These are phyloP conservation scores for Pachyuromys duprasi DNA, from an alignment of 2,797 vertebrate genomes.

Conservation along the genomic window DNA sequence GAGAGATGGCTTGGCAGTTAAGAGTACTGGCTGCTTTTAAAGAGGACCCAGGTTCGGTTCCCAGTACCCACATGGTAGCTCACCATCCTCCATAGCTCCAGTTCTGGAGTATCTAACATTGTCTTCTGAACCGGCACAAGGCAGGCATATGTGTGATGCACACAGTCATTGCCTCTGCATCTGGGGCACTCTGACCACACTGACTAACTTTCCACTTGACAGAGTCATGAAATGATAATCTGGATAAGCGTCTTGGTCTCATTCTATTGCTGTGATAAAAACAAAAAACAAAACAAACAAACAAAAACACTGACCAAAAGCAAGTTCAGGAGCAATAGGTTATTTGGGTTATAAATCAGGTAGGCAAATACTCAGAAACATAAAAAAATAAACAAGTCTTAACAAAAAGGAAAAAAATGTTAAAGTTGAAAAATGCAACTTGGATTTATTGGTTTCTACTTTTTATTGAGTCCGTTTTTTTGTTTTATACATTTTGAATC, in stretches of 20 bases:
- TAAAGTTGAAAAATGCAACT: not conserved
- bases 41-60: not conserved
- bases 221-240: not conserved
- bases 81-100: not conserved
- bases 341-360: too few species aligned
- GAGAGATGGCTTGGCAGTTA: not conserved
- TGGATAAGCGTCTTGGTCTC: not conserved
- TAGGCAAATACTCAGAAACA: not conserved
- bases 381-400: not conserved
- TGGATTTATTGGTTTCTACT: not conserved
- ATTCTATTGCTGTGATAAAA: not conserved
- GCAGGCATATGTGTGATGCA: too few species aligned
- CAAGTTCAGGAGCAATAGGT: not conserved
- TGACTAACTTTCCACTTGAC: not conserved
- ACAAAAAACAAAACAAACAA: not conserved
- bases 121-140: not conserved
- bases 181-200: not conserved
- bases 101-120: not conserved
- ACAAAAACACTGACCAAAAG: not conserved
- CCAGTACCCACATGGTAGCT: not conserved
- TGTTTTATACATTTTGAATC: constrained; percentile 34
- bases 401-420: not conserved
- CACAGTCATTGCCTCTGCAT: not conserved
- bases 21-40: not conserved
- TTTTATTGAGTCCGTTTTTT: not conserved